phyloP scores from a whole-genome alignment of 2,113 vertebrate genomes.

The Plecotus auritus region DNA sequence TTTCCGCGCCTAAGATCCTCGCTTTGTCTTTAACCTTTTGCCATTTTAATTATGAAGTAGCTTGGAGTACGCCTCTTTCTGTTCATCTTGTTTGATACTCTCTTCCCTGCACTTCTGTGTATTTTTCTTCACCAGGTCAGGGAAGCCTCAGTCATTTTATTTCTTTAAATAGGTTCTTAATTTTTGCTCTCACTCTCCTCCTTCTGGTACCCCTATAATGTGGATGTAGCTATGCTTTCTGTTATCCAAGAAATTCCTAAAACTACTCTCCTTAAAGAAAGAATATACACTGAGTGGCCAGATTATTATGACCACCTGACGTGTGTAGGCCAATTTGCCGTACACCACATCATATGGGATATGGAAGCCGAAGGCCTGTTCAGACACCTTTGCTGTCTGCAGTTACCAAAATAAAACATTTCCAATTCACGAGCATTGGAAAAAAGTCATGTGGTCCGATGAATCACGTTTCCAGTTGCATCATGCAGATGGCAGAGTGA shows the following conservation, averaged over 20 bases:
- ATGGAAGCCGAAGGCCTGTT: too few species aligned
- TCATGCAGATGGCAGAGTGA: too few species aligned
- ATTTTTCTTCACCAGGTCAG: not conserved
- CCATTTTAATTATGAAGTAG: not conserved
- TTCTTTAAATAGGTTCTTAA: not conserved
- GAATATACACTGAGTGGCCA: too few species aligned
- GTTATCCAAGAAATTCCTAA: not conserved
- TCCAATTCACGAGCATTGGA: too few species aligned
- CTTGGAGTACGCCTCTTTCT: too few species aligned
- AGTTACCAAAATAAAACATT: too few species aligned
- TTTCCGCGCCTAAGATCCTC: not conserved
- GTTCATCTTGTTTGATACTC: not conserved
- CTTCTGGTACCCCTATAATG: not conserved
- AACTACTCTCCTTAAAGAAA: not conserved
- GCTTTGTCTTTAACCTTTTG: not conserved
- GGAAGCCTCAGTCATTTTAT: not conserved
- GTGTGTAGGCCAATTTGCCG: too few species aligned
- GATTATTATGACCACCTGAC: too few species aligned
- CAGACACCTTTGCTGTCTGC: too few species aligned
- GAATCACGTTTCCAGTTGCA: too few species aligned
- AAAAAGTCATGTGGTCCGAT: too few species aligned
- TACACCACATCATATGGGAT: too few species aligned
- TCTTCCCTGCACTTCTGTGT: not conserved
- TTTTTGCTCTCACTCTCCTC: not conserved
- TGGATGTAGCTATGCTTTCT: not conserved